Evolutionary conservation across 2,113 vertebrate genomes (phyloP).

Genomic region (Peromyscus maniculatus): DNA sequence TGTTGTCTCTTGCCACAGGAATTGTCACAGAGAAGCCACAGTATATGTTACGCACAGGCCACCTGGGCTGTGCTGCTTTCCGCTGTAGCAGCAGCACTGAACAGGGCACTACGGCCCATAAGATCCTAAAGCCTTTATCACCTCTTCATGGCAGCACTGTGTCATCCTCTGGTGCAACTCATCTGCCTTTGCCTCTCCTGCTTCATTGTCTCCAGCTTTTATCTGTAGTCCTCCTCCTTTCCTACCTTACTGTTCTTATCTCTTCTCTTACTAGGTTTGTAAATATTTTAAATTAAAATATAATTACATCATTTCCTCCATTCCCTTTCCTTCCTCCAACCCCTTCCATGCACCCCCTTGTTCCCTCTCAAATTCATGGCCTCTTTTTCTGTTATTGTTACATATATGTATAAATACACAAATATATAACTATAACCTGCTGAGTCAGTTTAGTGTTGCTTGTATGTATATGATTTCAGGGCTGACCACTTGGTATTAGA

Average conservation of each 20-base stretch:
- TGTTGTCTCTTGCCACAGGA: background rate
- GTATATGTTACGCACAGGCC: background rate
- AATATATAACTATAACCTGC: background rate
- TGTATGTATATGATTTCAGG: background rate
- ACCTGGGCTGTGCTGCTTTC: background rate
- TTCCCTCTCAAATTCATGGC: background rate
- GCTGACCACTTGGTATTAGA: background rate
- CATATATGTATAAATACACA: background rate
- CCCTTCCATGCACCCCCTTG: background rate
- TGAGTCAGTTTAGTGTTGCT: background rate
- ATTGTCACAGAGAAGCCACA: background rate
- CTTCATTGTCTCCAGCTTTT: background rate
- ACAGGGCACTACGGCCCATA: accelerated
- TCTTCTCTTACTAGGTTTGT: background rate
- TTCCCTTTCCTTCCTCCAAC: background rate
- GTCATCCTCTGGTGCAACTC: background rate
- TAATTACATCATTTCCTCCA: background rate
- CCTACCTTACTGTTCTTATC: accelerated
- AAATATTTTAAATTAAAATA: background rate
- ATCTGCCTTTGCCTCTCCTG: accelerated
- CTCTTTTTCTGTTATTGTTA: background rate
- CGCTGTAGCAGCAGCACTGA: background rate
- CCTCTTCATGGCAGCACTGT: background rate
- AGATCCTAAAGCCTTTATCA: background rate
- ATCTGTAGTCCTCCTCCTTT: background rate